Conservation (phyloP, 2,888 invertebrate species). For the Oscheius onirici region DNA sequence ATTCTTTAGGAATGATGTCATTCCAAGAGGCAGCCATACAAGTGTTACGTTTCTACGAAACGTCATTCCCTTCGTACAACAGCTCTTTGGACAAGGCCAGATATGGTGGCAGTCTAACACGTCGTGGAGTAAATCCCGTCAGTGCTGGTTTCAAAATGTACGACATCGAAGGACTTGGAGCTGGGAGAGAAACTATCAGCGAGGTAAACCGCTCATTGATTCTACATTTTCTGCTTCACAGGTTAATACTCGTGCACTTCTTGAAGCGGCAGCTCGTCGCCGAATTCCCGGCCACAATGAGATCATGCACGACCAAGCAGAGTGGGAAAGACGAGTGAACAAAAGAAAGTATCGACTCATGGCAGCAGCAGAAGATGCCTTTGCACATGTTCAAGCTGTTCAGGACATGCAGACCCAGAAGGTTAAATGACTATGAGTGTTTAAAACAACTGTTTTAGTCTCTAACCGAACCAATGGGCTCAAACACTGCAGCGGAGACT, state of each 20-base stretch:
- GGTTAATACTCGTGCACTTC: constrained; percentile 80
- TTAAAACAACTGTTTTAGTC: constrained; percentile 24
- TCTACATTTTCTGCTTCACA: constrained; percentile 3
- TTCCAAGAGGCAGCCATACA: constrained; percentile 94
- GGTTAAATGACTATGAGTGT: background rate
- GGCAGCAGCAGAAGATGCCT: constrained; percentile 95
- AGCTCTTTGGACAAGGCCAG: constrained; percentile 83
- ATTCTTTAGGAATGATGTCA: constrained; percentile 77
- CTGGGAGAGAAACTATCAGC: constrained; percentile 57
- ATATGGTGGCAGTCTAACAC: constrained; percentile 39
- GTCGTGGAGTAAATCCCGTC: constrained; percentile 40
- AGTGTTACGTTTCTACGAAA: constrained; percentile 92
- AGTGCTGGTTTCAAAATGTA: constrained; percentile 85
- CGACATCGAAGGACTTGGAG: constrained; percentile 83
- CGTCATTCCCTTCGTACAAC: constrained; percentile 95
- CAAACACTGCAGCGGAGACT: constrained; percentile 94
- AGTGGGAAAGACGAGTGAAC: constrained; percentile 73
- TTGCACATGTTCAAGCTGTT: constrained; percentile 83
- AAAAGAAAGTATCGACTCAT: constrained; percentile 81
- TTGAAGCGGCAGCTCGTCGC: constrained; percentile 83
- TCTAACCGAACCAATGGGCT: constrained; percentile 84
- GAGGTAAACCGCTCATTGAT: constrained; percentile 31
- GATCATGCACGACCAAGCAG: constrained; percentile 91
- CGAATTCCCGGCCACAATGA: constrained; percentile 91
- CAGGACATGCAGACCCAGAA: constrained; percentile 28